phyloP scores from a whole-genome alignment of 2,113 vertebrate species.

The Platysternon megacephalum region DNA sequence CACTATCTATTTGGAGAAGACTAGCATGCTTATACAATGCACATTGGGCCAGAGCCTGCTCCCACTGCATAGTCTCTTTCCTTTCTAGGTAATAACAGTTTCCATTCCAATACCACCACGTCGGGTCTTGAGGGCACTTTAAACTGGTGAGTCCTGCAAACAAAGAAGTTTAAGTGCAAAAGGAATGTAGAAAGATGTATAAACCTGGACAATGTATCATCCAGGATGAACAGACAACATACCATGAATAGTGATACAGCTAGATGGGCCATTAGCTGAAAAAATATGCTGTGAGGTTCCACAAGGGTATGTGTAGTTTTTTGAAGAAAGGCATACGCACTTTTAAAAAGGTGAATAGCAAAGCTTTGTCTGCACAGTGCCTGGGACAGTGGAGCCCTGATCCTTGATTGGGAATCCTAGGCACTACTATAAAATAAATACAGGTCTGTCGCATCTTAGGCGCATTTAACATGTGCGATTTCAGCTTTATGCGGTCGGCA shows the following conservation, averaged over 20 bases:
- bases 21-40: not conserved
- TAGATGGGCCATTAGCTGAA: not conserved
- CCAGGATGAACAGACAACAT: not conserved
- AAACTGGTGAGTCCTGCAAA: not conserved
- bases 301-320: not conserved
- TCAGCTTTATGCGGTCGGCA: too few species aligned
- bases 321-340: not conserved
- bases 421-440: not conserved
- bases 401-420: not conserved
- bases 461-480: too few species aligned
- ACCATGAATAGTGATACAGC: not conserved
- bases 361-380: not conserved
- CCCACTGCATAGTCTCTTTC: not conserved
- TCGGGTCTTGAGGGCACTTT: not conserved
- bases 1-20: not conserved
- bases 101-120: conserved; percentile 1
- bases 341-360: not conserved
- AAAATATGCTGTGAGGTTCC: not conserved
- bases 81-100: conserved; percentile 27
- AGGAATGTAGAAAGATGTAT: not conserved
- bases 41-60: not conserved
- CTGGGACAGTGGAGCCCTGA: not conserved
- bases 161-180: not conserved
- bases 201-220: not conserved
- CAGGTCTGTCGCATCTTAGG: too few species aligned